phyloP scores from a whole-genome alignment of 1,140 invertebrate genomes.

The Diabrotica undecimpunctata region DNA sequence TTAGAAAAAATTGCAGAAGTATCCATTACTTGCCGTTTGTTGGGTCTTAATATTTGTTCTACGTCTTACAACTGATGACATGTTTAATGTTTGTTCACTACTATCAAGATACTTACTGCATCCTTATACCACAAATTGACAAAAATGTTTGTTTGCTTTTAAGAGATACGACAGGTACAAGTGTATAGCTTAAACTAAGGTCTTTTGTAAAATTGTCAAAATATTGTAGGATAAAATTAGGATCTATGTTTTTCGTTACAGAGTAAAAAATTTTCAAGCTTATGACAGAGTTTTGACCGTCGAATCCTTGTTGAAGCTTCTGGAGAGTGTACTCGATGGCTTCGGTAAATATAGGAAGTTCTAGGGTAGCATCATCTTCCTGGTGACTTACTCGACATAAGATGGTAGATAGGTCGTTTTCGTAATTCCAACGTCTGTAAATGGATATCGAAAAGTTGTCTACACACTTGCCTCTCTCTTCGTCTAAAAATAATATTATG shows the following conservation, averaged over 20 bases:
- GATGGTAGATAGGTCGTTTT: slow-evolving; percentile 79
- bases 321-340: slow-evolving; percentile 68
- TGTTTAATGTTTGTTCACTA: too few relatives aligned
- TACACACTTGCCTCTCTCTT: slow-evolving; percentile 81
- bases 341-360: slow-evolving; percentile 59
- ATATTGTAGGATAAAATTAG: slow-evolving; percentile 54
- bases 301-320: slow-evolving; percentile 67
- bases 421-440: slow-evolving; percentile 80
- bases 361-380: slow-evolving; percentile 52
- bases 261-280: slow-evolving; percentile 74
- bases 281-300: slow-evolving; percentile 57
- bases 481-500: slow-evolving; percentile 59
- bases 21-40: too few relatives aligned
- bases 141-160: slow-evolving; percentile 74
- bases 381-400: slow-evolving; percentile 72
- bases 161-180: slow-evolving; percentile 72
- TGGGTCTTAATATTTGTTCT: too few relatives aligned
- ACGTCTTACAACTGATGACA: too few relatives aligned
- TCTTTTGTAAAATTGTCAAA: slow-evolving; percentile 47
- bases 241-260: slow-evolving; percentile 55
- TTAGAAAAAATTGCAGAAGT: too few relatives aligned
- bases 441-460: slow-evolving; percentile 76
- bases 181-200: slow-evolving; percentile 62
- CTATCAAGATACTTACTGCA: slow-evolving; percentile 4
- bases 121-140: slow-evolving; percentile 64